These are phyloP conservation scores for Meriones unguiculatus DNA, from an alignment of 2,113 vertebrate genomes.

Conservation along the genomic window DNA sequence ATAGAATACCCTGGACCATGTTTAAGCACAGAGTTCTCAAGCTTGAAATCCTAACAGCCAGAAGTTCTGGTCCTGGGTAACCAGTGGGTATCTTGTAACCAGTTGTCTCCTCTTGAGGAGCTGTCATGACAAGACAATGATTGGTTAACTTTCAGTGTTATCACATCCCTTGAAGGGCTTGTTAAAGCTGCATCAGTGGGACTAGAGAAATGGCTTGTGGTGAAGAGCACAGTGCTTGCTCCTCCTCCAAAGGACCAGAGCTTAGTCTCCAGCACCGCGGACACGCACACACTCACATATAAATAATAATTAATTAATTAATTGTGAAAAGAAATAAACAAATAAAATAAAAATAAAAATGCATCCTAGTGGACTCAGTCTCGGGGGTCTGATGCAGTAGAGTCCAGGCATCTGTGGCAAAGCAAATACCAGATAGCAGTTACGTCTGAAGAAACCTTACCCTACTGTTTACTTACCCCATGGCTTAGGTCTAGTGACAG, in stretches of 20 bases:
- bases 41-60: neutral
- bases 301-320: neutral
- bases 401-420: neutral
- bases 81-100: neutral
- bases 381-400: neutral
- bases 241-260: neutral
- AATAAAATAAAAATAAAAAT: neutral
- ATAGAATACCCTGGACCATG: neutral
- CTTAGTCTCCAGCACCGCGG: neutral
- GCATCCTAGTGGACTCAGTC: neutral
- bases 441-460: neutral
- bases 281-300: neutral
- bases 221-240: neutral
- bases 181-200: neutral
- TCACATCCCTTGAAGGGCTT: constrained; percentile 12
- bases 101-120: neutral
- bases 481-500: neutral
- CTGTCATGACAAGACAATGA: neutral
- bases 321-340: neutral
- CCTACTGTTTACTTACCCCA: neutral
- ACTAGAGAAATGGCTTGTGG: neutral
- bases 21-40: neutral
- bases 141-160: neutral
- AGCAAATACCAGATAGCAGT: neutral
- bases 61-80: neutral